Evolutionary conservation across 2,888 invertebrate genomes (phyloP), one percentile per base, ranked within the genome.

Genomic region (Netelia fuscicornis): DNA sequence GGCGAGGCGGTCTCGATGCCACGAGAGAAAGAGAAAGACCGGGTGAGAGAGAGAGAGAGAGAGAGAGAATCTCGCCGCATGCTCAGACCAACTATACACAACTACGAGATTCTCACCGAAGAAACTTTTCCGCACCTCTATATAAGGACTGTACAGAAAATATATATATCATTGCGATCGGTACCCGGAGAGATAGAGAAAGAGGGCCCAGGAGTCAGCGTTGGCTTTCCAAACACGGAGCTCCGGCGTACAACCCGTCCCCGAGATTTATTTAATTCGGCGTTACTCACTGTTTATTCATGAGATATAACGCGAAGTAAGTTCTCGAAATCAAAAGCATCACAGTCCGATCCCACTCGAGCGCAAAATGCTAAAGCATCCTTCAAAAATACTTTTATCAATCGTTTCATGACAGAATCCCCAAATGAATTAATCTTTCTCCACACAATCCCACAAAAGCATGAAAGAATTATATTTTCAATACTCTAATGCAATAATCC

Each of bases 251-350:
- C 79, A 85, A 85, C 75, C 79, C 79, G 76, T 71, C 70, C 56
- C 48, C 60, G 56, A 79, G 82, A 85, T 82, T 82, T 85, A 85
- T 85, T 78, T 82, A 85, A 82, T 85, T 78, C 82, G 71, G 79
- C 67, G 79, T 85, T 85, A 82, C 82, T 85, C 65, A 60, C 79
- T 79, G 85, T 71, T 85, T 85, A 85, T 85, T 85, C 85, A 82
- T 76, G 82, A 82, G 74, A 64, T 60, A 54, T 68, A 17, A 52
- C 44, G 48, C 23, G 44, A 17, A 13, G 44, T 30, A 79, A 85
- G 65, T 85, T 85, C 82, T 82, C 64, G 62, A 44, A 23, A 65
- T 52, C 64, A 11, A 67, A 67, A 54, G 54, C 70, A 81, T 76
- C 70, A 54, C 64, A 11, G 23, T 17, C 74, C 20, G 75, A 10